Base-by-base conservation (phyloP, 1,140 invertebrate genomes). In the Ceratosolen solmsi region DNA sequence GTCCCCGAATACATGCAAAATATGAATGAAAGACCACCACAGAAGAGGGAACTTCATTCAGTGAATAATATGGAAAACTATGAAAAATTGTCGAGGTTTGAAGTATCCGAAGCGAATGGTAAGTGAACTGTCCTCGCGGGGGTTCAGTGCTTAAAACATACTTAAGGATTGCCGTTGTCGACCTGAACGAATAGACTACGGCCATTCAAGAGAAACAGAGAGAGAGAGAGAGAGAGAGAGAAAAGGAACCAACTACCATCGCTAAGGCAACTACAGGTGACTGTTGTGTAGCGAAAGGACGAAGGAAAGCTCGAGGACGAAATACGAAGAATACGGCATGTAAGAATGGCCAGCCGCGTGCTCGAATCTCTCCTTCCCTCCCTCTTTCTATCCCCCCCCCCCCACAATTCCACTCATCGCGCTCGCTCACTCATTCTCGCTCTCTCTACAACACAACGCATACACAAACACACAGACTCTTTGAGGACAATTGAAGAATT, bases 31-130 rank as follows among this genome's bases (percentile, higher is more conserved):
- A 22, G 33, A 68, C 63, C 63, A 68, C 63, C 63, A 33, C 63
- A 68, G 63, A 68, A 13, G 63, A 68, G 9, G 33, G 7, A 22
- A 11, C 15, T 38, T 38, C 5, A 38, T 68, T 68, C 63, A n/a
- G 0, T 65, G 2, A 11, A 36, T 15, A 36, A 65, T 36, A 8
- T 0, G 9, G 51, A 78, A 51, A 68, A 33, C 4, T 60, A 49
- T 9, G 70, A 74, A 74, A 65, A 65, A 51, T 60, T 49, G 51
- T 33, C 27, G 27, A 36, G 30, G 17, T 8, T n/a, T 76, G 68
- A 65, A 78, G 77, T 80, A 41, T 71, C 82, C 54, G 58, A 80
- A 60, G 77, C 83, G 80, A 85, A 84, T 84, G 11, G 30, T 70
- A 70, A 82, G 75, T 25, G 72, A 63, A 79, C 77, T 49, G 79